phyloP scores from a whole-genome alignment of 2,113 vertebrate species.

The Mellivora capensis region DNA sequence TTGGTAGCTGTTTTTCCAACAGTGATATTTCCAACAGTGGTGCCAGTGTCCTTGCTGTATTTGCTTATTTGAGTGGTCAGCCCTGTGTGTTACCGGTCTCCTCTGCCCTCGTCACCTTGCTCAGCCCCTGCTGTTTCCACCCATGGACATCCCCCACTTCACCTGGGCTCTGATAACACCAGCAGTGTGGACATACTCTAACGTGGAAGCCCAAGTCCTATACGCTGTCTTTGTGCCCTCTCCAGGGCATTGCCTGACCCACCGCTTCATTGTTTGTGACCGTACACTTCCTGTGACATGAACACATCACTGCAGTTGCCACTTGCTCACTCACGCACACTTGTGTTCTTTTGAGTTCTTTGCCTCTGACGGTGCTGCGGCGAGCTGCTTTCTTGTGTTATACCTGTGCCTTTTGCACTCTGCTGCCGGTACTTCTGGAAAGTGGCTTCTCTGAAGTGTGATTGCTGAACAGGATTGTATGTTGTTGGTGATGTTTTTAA shows the following conservation, averaged over 20 bases:
- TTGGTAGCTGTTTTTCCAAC: background rate
- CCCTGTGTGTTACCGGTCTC: background rate
- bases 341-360: no score
- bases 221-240: background rate
- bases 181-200: background rate
- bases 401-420: background rate
- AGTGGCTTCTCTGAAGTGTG: background rate
- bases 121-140: background rate
- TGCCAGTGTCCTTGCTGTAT: background rate
- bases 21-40: background rate
- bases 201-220: background rate
- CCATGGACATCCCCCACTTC: background rate
- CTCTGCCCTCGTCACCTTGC: background rate
- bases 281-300: background rate
- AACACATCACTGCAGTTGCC: rapidly evolving
- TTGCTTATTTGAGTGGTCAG: background rate
- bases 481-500: background rate
- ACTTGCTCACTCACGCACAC: no score
- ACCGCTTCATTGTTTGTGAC: rapidly evolving
- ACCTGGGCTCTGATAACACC: background rate
- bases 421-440: background rate
- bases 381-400: background rate
- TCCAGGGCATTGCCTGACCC: background rate
- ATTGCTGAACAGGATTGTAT: background rate
- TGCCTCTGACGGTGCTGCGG: background rate